A percentile compares a stretch with the other conserved stretches of the same genome.
These are phyloP conservation scores for Watsonalla binaria DNA, from an alignment of 2,888 invertebrate genomes.

Conservation along the genomic window DNA sequence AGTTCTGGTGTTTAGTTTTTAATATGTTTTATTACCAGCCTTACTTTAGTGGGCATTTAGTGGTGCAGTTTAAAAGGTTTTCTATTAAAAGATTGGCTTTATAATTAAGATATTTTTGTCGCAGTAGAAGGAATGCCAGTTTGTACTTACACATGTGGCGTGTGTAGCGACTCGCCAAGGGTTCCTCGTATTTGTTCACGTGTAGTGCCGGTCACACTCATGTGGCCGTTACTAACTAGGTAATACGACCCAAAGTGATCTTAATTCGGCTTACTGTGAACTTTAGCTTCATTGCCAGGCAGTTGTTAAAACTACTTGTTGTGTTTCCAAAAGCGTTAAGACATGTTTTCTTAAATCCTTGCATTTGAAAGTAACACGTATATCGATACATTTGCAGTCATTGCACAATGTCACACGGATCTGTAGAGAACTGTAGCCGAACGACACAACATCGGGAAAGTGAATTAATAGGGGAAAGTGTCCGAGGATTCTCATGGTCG, in stretches of 20 bases:
- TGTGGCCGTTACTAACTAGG: slow-evolving; percentile 6
- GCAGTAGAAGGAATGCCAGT: background rate
- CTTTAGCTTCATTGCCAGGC: slow-evolving; percentile 16
- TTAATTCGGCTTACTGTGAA: slow-evolving; percentile 30
- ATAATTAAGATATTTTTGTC: background rate
- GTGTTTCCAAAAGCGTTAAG: slow-evolving; percentile 13
- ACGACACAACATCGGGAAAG: slow-evolving; percentile 48
- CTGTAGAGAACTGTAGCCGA: slow-evolving; percentile 26
- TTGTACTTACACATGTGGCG: background rate
- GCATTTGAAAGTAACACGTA: background rate
- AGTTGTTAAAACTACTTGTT: slow-evolving; percentile 6
- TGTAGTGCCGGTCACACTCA: slow-evolving; percentile 12
- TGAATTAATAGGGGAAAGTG: slow-evolving; percentile 73
- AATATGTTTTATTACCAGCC: background rate
- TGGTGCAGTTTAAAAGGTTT: background rate
- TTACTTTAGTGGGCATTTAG: background rate
- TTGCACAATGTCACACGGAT: slow-evolving; percentile 13
- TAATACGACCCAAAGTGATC: slow-evolving; percentile 21
- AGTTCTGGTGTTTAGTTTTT: background rate
- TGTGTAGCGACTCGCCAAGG: background rate
- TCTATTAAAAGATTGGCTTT: background rate
- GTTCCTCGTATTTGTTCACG: slow-evolving; percentile 16
- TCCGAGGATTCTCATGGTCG: slow-evolving; percentile 60
- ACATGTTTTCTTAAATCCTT: background rate
- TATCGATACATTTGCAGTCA: slow-evolving; percentile 7